Percentiles rank a stretch among this genome's conserved stretches.
Conservation (phyloP, 2,797 vertebrate genomes). For the Bovichtus diacanthus region DNA sequence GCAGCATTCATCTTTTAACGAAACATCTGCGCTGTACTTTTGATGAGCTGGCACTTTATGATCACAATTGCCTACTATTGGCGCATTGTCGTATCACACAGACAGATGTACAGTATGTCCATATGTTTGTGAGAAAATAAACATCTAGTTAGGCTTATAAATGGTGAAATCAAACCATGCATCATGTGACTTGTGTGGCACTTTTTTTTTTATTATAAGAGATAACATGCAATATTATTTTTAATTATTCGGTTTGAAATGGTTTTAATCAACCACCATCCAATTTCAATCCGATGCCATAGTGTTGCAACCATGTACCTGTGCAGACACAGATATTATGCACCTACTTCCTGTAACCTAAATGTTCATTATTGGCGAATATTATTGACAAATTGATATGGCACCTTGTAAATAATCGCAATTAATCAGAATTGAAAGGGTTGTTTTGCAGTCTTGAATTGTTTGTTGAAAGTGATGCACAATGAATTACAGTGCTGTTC, state of each 20-base stretch:
- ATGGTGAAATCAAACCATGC: background rate
- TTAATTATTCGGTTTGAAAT: background rate
- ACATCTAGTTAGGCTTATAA: background rate
- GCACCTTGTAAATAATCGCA: background rate
- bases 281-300: background rate
- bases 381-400: background rate
- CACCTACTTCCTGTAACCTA: background rate
- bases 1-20: slow-evolving; percentile 30
- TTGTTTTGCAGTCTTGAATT: background rate
- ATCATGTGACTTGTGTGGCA: background rate
- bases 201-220: background rate
- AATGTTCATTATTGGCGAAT: background rate
- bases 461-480: background rate
- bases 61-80: background rate
- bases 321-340: background rate
- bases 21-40: background rate
- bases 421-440: background rate
- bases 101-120: background rate
- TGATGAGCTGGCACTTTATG: background rate
- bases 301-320: background rate
- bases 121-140: background rate
- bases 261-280: background rate
- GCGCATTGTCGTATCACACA: background rate
- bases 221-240: background rate
- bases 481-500: slow-evolving; percentile 14